Percentiles rank a stretch among this genome's conserved stretches.
Conservation (phyloP, 2,113 vertebrate species). For the Laterallus jamaicensis region DNA sequence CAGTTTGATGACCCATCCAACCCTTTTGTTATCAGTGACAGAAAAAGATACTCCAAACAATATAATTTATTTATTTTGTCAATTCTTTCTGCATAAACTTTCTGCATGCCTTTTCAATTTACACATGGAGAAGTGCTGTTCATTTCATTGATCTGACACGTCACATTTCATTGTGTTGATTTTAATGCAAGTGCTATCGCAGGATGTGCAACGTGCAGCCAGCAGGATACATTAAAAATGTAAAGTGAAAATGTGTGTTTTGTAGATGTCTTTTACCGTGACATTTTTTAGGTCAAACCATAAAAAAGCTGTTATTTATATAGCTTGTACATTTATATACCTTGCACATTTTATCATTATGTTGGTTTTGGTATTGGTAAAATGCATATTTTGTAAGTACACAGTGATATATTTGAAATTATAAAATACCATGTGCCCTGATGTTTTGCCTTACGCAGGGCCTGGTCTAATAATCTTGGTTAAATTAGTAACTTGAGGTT, state of each 20-base stretch:
- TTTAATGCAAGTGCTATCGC: slow-evolving; percentile 15
- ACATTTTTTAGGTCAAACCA: neutral
- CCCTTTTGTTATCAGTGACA: neutral
- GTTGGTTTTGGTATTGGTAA: neutral
- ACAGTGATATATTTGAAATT: neutral
- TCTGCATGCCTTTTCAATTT: neutral
- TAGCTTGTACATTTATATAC: neutral
- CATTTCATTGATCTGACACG: slow-evolving; percentile 29
- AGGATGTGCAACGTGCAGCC: neutral
- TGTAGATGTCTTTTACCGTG: neutral
- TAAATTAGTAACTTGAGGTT: neutral
- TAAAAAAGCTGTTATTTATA: neutral
- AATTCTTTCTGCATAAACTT: neutral
- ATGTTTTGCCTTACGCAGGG: neutral
- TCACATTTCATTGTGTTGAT: slow-evolving; percentile 58
- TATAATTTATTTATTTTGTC: slow-evolving; percentile 24
- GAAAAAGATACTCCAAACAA: neutral
- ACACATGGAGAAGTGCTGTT: neutral
- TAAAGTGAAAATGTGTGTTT: slow-evolving; percentile 1
- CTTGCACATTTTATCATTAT: neutral
- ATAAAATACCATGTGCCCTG: neutral
- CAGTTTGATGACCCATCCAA: neutral
- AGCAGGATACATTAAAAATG: slow-evolving; percentile 34
- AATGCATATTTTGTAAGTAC: neutral
- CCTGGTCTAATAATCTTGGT: neutral